These are phyloP conservation scores for Ophthalmolycus amberensis DNA, from an alignment of 2,113 vertebrate species.

Conservation along the genomic window DNA sequence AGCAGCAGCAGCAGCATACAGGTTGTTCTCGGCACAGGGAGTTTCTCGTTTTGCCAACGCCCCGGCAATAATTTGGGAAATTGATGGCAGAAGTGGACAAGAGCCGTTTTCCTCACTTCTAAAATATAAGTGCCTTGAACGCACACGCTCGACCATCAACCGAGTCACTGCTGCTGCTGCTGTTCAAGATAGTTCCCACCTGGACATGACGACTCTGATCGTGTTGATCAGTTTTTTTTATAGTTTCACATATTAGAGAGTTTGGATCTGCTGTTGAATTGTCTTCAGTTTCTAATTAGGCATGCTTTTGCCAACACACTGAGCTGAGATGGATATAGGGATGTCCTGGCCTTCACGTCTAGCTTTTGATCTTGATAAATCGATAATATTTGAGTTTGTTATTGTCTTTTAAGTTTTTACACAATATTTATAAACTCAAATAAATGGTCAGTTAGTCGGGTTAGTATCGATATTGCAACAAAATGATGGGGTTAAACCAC, in stretches of 20 bases:
- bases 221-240: not conserved
- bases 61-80: not conserved
- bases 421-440: not conserved
- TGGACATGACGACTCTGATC: not conserved
- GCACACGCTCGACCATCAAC: conserved; percentile 6
- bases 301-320: not conserved
- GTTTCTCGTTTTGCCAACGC: not conserved
- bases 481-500: no score
- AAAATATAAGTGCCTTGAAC: conserved; percentile 13
- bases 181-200: not conserved
- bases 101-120: conserved; percentile 2
- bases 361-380: not conserved
- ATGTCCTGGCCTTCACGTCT: not conserved
- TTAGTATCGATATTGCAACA: not conserved
- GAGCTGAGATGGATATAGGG: not conserved
- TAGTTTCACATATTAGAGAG: not conserved
- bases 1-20: not conserved
- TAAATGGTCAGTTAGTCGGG: not conserved
- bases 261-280: not conserved
- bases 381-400: not conserved
- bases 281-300: not conserved
- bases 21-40: conserved; percentile 16
- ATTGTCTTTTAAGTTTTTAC: not conserved
- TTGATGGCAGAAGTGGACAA: conserved; percentile 2
- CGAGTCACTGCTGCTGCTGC: conserved; percentile 27